Base-by-base conservation (phyloP, 1,140 invertebrate species). In the Diprion similis region DNA sequence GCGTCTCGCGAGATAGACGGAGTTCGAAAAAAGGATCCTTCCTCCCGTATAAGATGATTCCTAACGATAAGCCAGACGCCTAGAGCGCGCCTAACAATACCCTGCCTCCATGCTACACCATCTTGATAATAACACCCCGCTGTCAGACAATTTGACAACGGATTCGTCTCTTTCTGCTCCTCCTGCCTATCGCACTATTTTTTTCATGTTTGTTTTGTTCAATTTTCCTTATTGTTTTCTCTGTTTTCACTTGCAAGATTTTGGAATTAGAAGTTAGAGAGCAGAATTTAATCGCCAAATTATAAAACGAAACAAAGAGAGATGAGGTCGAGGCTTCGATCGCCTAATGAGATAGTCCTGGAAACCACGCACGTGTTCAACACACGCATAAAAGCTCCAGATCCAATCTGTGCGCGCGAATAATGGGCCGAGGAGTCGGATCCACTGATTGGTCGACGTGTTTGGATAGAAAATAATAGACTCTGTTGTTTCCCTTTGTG, bases 111-210 rank as follows among this genome's bases (percentile, higher is more conserved):
- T 59, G 51, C 51, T 59, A 77, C 75, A 79, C 78, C 72, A 83
- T 83, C 82, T 82, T 81, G 82, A 83, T 83, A 82, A 82, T 79
- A 81, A 82, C 75, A 74, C 73, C 82, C 81, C 73, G 80, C 81
- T 83, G 81, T 74, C 82, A 79, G 77, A 83, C 80, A 82, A 82
- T 82, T 82, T 78, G 79, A 81, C 81, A 83, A 83, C 79, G 78
- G 78, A 82, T 83, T 80, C 76, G 77, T 81, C 79, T 82, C 78
- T 45, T 69, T 73, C 47, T 18, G 11, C 65, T 59, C 68, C 17
- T 45, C n/a, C 18, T 37, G 24, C 24, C 24, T 37, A 37, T 6
- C 24, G 24, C 24, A 37, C 24, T 37, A 37, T 37, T 37, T 37
- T 37, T 37, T 6, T 37, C 2, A 37, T 37, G 11, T 59, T 59